phyloP scores from a whole-genome alignment of 2,113 vertebrate species.

The Rallus limicola region DNA sequence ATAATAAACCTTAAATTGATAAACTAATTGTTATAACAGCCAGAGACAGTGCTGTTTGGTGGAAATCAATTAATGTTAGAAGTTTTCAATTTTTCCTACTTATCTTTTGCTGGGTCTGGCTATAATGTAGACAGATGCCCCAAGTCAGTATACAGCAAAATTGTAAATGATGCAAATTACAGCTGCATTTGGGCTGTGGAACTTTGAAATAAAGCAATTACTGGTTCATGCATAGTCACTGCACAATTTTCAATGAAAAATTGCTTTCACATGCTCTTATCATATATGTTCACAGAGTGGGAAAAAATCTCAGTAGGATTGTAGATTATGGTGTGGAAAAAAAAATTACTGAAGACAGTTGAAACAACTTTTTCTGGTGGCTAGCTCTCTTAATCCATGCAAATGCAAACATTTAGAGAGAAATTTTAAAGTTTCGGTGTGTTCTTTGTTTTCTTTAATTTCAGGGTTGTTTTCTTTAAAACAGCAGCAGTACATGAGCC shows the following conservation, averaged over 20 bases:
- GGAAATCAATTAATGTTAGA: conserved; percentile 27
- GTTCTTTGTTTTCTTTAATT: not conserved
- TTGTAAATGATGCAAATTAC: conserved; percentile 56
- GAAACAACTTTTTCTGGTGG: not conserved
- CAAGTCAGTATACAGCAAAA: conserved; percentile 10
- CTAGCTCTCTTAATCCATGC: not conserved
- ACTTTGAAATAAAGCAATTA: conserved; percentile 22
- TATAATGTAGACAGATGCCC: conserved; percentile 34
- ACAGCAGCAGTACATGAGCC: not conserved
- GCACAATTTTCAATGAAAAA: not conserved
- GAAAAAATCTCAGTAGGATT: not conserved
- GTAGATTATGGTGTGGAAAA: not conserved
- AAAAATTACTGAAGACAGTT: conserved; percentile 14
- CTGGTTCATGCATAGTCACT: not conserved
- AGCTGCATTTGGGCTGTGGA: conserved; percentile 2
- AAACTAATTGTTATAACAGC: conserved; percentile 49
- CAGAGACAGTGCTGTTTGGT: conserved; percentile 24
- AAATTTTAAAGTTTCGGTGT: not conserved
- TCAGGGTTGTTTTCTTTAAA: not conserved
- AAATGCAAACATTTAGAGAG: conserved; percentile 49
- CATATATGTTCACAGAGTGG: not conserved
- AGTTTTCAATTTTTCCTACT: conserved; percentile 54
- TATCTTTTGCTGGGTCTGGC: not conserved
- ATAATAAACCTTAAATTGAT: conserved; percentile 40
- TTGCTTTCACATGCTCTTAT: conserved; percentile 12